Conservation (phyloP, 2,888 invertebrate species). For the Tholera decimalis region DNA sequence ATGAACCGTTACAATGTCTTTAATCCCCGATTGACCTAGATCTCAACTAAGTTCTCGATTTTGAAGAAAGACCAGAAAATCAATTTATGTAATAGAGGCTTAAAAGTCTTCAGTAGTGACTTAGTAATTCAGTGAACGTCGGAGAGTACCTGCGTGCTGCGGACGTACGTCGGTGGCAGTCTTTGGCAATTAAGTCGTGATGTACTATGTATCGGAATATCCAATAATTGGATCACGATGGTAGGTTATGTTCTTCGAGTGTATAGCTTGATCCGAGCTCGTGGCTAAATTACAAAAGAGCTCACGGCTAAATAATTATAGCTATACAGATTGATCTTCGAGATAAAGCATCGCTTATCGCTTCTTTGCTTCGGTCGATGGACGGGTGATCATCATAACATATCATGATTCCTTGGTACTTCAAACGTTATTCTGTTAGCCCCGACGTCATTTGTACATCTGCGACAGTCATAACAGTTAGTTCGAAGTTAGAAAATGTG, state of each 20-base stretch:
- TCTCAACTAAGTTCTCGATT: background rate
- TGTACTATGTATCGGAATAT: background rate
- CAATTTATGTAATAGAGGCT: conserved; percentile 8
- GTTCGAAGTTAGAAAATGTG: no score
- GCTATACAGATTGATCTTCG: no score
- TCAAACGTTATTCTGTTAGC: no score
- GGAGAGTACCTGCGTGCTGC: background rate
- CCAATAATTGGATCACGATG: conserved; percentile 5
- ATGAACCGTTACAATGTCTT: background rate
- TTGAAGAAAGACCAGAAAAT: background rate
- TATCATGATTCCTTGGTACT: no score
- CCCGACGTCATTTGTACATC: no score
- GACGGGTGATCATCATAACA: no score
- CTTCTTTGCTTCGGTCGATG: no score
- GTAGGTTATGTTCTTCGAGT: background rate
- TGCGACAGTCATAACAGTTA: no score
- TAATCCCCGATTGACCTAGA: background rate
- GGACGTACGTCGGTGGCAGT: background rate
- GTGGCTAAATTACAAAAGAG: no score
- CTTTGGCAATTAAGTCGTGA: background rate
- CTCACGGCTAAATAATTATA: no score
- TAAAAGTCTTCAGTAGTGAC: background rate
- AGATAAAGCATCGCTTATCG: no score
- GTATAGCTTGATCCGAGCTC: no score
- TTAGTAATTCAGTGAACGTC: background rate